A percentile compares a stretch with the other conserved stretches of the same genome.
Evolutionary conservation across 92 coral and sea anemone genomes (phyloP).

Genomic region (Epizoanthus stellaris): DNA sequence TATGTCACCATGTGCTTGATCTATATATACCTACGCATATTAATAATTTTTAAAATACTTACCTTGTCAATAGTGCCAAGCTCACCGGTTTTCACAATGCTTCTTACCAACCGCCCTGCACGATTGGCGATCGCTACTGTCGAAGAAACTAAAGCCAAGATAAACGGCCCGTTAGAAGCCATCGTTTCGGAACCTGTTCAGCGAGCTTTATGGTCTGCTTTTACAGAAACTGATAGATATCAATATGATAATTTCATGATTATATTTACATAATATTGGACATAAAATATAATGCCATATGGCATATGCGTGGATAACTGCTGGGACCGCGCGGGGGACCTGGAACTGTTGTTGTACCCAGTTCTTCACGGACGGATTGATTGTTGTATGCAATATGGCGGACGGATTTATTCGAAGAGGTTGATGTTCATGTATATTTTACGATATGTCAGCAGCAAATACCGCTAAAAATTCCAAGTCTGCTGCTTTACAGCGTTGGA

Average conservation of each 20-base stretch:
- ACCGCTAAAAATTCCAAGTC: neutral
- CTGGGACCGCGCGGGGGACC: too few relatives aligned
- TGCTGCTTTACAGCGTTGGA: constrained; percentile 61
- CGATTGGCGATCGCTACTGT: constrained; percentile 94
- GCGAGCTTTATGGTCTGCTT: neutral
- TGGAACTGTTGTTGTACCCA: neutral
- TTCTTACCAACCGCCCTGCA: constrained; percentile 90
- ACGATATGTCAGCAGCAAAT: constrained; percentile 15
- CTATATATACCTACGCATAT: neutral
- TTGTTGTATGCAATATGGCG: constrained; percentile 3
- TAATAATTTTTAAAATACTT: neutral
- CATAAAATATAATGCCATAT: neutral
- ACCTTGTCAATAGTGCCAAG: constrained; percentile 96
- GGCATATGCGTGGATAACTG: too few relatives aligned
- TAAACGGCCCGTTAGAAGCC: constrained; percentile 73
- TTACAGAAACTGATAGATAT: too few relatives aligned
- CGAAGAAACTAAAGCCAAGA: constrained; percentile 86
- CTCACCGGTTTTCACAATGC: constrained; percentile 86
- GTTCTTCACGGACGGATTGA: neutral
- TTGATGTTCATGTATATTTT: neutral
- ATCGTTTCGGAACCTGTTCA: constrained; percentile 2
- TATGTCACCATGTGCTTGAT: neutral
- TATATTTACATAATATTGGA: neutral
- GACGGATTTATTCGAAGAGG: neutral
- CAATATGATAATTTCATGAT: too few relatives aligned